Percentiles rank a stretch among this genome's conserved stretches.
Evolutionary conservation across 2,113 vertebrate species (phyloP).

Genomic region (Amia ocellicauda): DNA sequence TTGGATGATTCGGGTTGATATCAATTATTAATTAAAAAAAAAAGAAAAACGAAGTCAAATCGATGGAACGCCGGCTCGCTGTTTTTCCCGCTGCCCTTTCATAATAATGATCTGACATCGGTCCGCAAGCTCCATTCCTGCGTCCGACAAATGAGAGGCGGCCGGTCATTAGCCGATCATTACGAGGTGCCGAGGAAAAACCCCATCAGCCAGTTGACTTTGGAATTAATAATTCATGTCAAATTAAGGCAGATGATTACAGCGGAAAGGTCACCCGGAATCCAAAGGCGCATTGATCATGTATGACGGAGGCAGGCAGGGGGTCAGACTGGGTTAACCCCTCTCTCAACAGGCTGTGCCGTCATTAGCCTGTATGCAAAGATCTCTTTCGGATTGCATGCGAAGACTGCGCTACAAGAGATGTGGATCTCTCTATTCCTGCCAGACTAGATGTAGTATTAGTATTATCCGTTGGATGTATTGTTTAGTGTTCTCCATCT

Average conservation of each 20-base stretch:
- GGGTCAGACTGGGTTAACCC: too few species aligned
- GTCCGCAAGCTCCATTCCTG: too few species aligned
- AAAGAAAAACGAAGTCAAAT: neutral
- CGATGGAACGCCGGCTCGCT: neutral
- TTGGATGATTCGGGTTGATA: neutral
- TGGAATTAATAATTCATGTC: conserved; percentile 11
- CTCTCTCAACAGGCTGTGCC: too few species aligned
- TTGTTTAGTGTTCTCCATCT: too few species aligned
- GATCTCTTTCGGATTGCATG: too few species aligned
- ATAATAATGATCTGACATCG: neutral
- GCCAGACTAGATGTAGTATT: too few species aligned
- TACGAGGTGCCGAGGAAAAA: neutral
- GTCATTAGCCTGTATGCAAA: too few species aligned
- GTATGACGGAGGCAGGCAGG: neutral
- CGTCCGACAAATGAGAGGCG: too few species aligned
- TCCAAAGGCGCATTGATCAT: neutral
- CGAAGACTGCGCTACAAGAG: too few species aligned
- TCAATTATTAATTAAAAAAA: neutral
- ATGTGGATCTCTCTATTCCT: too few species aligned
- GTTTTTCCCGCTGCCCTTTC: neutral
- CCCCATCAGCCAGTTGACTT: neutral
- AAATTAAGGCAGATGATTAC: neutral
- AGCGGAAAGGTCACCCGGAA: conserved; percentile 1
- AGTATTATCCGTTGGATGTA: too few species aligned
- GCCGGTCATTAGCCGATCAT: too few species aligned